Conservation (phyloP, 2,888 invertebrate species). For the Hyposoter didymator region DNA sequence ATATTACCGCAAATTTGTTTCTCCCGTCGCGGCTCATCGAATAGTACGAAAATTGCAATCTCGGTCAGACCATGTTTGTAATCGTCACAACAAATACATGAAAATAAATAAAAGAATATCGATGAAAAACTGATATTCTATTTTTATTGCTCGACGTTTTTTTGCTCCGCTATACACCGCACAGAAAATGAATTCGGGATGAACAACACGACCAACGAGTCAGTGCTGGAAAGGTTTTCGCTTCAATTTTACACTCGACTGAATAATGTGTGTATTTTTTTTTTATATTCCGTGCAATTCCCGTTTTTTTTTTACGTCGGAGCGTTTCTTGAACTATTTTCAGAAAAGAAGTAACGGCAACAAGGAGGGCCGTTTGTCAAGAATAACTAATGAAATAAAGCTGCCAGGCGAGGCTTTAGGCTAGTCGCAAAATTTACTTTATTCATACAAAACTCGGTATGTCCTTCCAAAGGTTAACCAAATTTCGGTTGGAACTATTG, state of each 20-base stretch:
- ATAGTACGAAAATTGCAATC: neutral
- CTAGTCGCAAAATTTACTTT: slow-evolving; percentile 77
- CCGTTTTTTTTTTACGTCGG: neutral
- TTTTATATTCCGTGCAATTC: neutral
- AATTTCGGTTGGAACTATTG: slow-evolving; percentile 22
- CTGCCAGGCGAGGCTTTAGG: slow-evolving; percentile 42
- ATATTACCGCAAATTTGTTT: slow-evolving; percentile 1
- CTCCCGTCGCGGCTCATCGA: neutral
- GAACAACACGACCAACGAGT: neutral
- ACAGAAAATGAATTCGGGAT: neutral
- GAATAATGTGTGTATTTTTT: neutral
- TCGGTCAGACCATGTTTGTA: neutral
- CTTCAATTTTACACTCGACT: neutral
- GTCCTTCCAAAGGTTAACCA: slow-evolving; percentile 47
- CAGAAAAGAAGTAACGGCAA: slow-evolving; percentile 20
- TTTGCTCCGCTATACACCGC: neutral
- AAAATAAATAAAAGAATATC: slow-evolving; percentile 1
- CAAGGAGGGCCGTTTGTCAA: neutral
- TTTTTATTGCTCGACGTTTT: neutral
- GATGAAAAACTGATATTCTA: slow-evolving; percentile 4
- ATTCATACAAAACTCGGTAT: slow-evolving; percentile 78
- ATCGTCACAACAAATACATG: neutral
- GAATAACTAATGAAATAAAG: slow-evolving; percentile 60
- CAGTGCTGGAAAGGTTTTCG: neutral
- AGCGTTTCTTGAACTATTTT: slow-evolving; percentile 32